Conservation (phyloP, 2,888 invertebrate species). For the Portevinia maculata region DNA sequence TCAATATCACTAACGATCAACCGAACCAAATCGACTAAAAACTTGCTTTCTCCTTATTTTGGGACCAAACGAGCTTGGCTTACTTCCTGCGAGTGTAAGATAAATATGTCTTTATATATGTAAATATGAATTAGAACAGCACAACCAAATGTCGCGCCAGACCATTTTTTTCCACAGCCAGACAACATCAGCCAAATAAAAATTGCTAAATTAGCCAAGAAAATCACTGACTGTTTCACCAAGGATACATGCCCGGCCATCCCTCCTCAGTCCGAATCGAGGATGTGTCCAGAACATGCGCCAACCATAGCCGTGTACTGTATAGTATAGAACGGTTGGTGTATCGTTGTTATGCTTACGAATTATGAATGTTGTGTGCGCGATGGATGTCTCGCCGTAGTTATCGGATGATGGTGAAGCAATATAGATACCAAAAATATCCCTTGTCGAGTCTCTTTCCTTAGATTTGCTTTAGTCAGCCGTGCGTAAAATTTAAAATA, state of each 20-base stretch:
- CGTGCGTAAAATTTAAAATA: neutral
- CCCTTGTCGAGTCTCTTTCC: constrained; percentile 12
- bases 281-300: constrained; percentile 20
- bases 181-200: constrained; percentile 29
- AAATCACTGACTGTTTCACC: constrained; percentile 65
- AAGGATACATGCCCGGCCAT: constrained; percentile 41
- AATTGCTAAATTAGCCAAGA: constrained; percentile 70
- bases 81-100: constrained; percentile 19
- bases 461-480: constrained; percentile 1
- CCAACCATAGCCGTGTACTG: neutral
- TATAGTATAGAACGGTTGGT: neutral
- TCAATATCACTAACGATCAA: constrained; percentile 26
- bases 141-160: constrained; percentile 50
- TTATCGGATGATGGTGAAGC: constrained; percentile 35
- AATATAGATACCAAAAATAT: constrained; percentile 64
- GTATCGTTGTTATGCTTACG: constrained; percentile 60
- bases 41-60: constrained; percentile 16
- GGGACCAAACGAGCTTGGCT: constrained; percentile 3
- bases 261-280: neutral
- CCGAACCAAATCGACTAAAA: constrained; percentile 30
- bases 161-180: constrained; percentile 15
- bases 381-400: constrained; percentile 59
- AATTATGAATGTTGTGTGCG: constrained; percentile 69
- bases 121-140: neutral
- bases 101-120: neutral